Evolutionary conservation across 2,888 invertebrate species (phyloP), one percentile per base, ranked within the genome.

Genomic region (Dicyrtomina minuta): DNA sequence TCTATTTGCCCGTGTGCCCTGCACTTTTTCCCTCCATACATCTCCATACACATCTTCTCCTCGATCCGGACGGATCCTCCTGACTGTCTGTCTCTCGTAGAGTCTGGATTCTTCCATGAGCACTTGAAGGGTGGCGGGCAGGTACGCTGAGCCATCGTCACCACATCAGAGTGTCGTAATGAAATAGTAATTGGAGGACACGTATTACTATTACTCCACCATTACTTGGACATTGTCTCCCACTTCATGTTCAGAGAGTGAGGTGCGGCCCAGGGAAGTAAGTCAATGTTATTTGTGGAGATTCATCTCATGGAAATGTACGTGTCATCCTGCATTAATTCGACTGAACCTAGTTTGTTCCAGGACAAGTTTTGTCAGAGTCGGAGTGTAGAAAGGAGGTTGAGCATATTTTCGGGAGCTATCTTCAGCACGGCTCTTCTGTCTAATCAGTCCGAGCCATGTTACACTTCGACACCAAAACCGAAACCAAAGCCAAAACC

Each of bases 1-100:
- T 64, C 64, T 53, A 39, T 53, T 51, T 64, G 64, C 64, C 64
- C 64, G 22, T 51, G 51, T 64, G 64, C 51, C 51, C 64, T 39
- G 39, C 33, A 46, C 60, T 46, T 44, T 33, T 44, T 60, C 46
- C 43, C 26, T 60, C 20, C 44, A 10, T 60, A 33, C 33, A n/a
- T n/a, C n/a, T n/a, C n/a, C n/a, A 3, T 46, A 46, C 20, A 46
- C n/a, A 46, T 59, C 27, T 2, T 27, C 24, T 22, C 27, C n/a
- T 56, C 33, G 56, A 27, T 13, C 15, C 20, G 5, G 49, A 22
- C 53, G 20, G 12, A 17, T 22, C 53, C n/a, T 33, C 33, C 33
- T 33, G n/a, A 5, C 33, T 33, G 33, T 33, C 33, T 33, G 33
- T 33, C 33, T 33, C 33, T 33, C 26, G 20, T 43, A 43, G 10